These are phyloP conservation scores for Caloenas nicobarica DNA, from an alignment of 2,113 vertebrate genomes.

Conservation along the genomic window DNA sequence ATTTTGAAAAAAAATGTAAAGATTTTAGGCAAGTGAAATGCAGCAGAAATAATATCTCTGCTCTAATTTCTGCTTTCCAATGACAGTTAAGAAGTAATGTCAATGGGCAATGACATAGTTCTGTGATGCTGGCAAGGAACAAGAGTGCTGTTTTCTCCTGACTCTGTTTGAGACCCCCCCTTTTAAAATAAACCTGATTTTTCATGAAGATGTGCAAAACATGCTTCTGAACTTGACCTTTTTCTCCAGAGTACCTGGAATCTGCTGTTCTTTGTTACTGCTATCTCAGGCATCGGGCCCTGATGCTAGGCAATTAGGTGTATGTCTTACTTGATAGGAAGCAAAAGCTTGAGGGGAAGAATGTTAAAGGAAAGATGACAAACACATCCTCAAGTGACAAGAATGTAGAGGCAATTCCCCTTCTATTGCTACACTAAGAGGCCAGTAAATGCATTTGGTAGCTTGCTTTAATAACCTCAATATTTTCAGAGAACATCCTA, in stretches of 20 bases:
- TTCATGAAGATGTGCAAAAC: neutral
- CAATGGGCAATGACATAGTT: neutral
- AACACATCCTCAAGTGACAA: neutral
- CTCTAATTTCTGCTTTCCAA: neutral
- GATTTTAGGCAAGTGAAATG: neutral
- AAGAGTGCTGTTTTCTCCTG: neutral
- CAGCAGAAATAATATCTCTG: neutral
- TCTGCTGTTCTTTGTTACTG: neutral
- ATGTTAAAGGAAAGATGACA: neutral
- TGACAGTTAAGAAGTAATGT: neutral
- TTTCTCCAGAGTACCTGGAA: neutral
- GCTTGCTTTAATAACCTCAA: neutral
- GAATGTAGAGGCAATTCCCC: neutral
- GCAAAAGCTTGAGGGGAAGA: neutral
- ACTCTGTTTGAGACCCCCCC: neutral
- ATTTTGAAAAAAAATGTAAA: neutral
- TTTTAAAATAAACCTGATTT: neutral
- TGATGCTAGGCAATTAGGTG: neutral
- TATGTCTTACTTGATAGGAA: neutral
- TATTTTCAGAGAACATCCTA: slow-evolving; percentile 90
- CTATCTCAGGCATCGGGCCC: neutral
- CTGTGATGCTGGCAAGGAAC: neutral
- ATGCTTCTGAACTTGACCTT: neutral
- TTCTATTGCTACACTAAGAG: neutral
- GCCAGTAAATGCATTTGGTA: neutral